Evolutionary conservation across 2,113 vertebrate species (phyloP), one percentile per base, ranked within the genome.

Genomic region (Calidris pygmaea): DNA sequence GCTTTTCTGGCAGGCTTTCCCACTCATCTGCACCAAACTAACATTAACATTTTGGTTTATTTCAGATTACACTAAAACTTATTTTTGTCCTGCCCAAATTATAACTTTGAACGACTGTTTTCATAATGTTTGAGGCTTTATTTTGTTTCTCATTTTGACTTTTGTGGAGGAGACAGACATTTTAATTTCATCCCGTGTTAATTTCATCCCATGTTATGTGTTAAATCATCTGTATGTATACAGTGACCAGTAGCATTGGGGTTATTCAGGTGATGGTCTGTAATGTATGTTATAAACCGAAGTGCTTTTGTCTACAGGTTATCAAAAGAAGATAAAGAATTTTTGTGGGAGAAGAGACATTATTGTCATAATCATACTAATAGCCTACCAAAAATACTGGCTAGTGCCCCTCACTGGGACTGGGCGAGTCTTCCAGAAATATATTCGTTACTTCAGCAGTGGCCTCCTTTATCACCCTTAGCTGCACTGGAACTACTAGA

Each of bases 371-470:
- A 95, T 85, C 96, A 99, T 87, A 95, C 98, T 78, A 97, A 97
- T 95, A 99, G 99, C 96, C 98, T 99, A 94, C 99, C 99, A 67
- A 99, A 99, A 97, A 96, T 99, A 87, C 73, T 99, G 97, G 98
- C 98, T 91, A 99, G 99, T 92, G 98, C 98, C 13, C 99, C 99
- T 96, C 99, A 98, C 95, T 99, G 99, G 99, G 99, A 99, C 95
- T 99, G 99, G 98, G 98, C 97, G 96, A 99, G 98, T 97, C 98
- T 99, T 96, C 98, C 98, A 83, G 99, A 99, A 97, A 99, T 99
- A 97, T 99, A 99, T 96, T 97, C 97, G 0, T 96, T 99, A 60
- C 98, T 99, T 91, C 98, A 98, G 75, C 98, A 98, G 68, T 99
- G 99, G 99, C 98, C 98, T 52, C 85, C 98, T 35, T 97, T 99